Evolutionary conservation across 2,113 vertebrate genomes (phyloP).

Genomic region (Choloepus hoffmanni): DNA sequence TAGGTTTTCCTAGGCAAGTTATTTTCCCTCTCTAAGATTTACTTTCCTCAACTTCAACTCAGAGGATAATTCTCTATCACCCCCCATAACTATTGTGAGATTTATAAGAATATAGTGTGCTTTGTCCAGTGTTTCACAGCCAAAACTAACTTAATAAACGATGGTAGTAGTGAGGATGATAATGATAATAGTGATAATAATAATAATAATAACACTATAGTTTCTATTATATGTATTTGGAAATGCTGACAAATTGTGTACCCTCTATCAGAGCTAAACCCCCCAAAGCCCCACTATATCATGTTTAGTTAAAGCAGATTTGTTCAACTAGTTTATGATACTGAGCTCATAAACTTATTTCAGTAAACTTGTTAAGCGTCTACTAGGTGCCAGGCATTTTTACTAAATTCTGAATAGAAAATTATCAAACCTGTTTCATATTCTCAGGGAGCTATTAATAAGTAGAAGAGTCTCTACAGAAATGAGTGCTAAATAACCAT

Average conservation of each 20-base stretch:
- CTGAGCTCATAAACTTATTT: not conserved
- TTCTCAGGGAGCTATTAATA: not conserved
- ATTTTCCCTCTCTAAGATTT: not conserved
- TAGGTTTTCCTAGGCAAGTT: not conserved
- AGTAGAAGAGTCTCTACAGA: not conserved
- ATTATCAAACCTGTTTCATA: not conserved
- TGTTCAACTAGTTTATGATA: not conserved
- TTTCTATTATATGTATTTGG: not conserved
- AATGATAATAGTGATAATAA: not conserved
- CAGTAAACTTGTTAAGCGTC: not conserved
- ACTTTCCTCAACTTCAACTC: not conserved
- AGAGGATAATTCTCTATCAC: not conserved
- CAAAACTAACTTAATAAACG: not conserved
- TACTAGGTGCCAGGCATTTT: not conserved
- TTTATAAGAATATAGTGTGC: not conserved
- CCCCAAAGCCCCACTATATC: not conserved
- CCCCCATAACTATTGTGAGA: not conserved
- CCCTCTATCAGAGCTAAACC: not conserved
- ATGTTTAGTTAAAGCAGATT: not conserved
- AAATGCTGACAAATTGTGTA: not conserved
- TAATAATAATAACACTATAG: not conserved
- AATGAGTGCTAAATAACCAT: not conserved
- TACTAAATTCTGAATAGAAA: not conserved
- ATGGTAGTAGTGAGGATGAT: not conserved
- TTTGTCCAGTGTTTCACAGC: not conserved